A percentile compares a stretch with the other conserved stretches of the same genome.
Conservation (phyloP, 2,888 invertebrate genomes). For the Drosophila affinis region DNA sequence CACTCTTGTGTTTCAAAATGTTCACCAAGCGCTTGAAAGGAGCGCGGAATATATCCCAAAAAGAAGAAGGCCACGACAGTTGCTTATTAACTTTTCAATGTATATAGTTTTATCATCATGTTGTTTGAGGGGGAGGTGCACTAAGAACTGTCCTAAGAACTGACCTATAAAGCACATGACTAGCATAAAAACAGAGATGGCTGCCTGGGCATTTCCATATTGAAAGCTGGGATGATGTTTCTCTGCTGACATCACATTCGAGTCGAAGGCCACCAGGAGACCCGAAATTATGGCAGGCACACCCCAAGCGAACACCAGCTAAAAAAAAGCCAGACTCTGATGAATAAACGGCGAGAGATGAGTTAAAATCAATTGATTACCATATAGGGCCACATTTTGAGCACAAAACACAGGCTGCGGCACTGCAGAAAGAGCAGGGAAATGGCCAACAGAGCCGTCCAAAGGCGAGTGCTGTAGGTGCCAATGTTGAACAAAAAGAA, state of each 20-base stretch:
- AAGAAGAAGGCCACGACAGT: not conserved
- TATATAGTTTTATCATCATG: not conserved
- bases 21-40: not conserved
- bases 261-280: constrained; percentile 86
- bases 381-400: constrained; percentile 90
- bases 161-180: constrained; percentile 92
- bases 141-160: not conserved
- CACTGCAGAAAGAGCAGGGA: constrained; percentile 92
- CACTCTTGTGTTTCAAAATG: not conserved
- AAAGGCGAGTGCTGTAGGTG: constrained; percentile 92
- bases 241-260: constrained; percentile 85
- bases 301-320: constrained; percentile 87
- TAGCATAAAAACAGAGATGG: constrained; percentile 89
- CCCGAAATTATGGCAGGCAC: constrained; percentile 88
- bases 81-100: not conserved
- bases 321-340: constrained; percentile 67
- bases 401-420: constrained; percentile 92
- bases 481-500: constrained; percentile 90
- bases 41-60: not conserved
- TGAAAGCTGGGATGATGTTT: constrained; percentile 91
- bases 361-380: constrained; percentile 67
- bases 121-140: not conserved
- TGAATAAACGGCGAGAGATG: not conserved
- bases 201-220: constrained; percentile 90
- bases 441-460: constrained; percentile 93